These are phyloP conservation scores for Crotalus horridus DNA, from an alignment of 2,113 vertebrate genomes.

Conservation along the genomic window DNA sequence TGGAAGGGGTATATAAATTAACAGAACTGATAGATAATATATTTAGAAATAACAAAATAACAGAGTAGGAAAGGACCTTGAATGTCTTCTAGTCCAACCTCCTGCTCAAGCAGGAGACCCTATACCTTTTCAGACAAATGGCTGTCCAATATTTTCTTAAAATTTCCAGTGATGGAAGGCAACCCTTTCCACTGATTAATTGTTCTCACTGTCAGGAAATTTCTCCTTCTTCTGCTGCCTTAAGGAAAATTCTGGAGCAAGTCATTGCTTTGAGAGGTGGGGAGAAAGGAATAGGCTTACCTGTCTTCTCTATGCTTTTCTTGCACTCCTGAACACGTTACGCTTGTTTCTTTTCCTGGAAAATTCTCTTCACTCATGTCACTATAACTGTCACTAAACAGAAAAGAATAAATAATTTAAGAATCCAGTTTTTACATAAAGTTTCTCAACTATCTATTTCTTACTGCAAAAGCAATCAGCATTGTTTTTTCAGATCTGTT, in stretches of 20 bases:
- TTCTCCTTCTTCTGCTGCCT: neutral
- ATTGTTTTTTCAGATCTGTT: neutral
- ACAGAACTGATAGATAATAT: neutral
- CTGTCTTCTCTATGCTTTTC: slow-evolving; percentile 35
- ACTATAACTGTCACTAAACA: slow-evolving; percentile 68
- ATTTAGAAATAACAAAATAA: neutral
- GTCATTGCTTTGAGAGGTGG: neutral
- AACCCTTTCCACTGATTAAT: neutral
- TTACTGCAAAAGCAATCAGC: neutral
- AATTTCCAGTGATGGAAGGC: neutral
- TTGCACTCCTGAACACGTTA: slow-evolving; percentile 32
- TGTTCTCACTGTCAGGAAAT: neutral
- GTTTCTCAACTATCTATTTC: slow-evolving; percentile 1
- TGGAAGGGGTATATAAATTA: neutral
- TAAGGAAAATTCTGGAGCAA: neutral
- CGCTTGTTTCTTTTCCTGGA: slow-evolving; percentile 64
- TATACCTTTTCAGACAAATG: neutral
- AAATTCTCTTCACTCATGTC: slow-evolving; percentile 69
- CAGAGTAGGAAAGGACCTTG: neutral
- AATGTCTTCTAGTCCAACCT: neutral
- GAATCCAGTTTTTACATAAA: neutral
- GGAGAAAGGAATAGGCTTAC: slow-evolving; percentile 48
- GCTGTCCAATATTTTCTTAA: neutral
- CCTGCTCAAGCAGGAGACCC: neutral
- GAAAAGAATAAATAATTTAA: slow-evolving; percentile 45